phyloP scores from a whole-genome alignment of 2,888 invertebrate species.

The Drosophila phalerata region DNA sequence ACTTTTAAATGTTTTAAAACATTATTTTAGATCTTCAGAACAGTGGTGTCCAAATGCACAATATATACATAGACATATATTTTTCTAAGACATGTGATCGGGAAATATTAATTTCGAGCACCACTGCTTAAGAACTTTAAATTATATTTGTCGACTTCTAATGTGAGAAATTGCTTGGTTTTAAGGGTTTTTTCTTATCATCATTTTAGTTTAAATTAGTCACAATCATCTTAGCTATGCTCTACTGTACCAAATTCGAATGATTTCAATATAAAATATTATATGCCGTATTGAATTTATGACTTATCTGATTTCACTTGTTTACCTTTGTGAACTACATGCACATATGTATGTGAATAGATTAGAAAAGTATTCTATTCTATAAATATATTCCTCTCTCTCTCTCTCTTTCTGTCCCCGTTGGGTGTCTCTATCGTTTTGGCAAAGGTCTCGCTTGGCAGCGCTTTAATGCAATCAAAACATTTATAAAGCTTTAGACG shows the following conservation, averaged over 20 bases:
- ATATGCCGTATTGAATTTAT: slow-evolving; percentile 51
- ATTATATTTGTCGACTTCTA: not conserved
- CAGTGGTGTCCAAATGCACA: too few species aligned
- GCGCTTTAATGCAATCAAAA: slow-evolving; percentile 81
- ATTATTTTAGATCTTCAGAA: too few species aligned
- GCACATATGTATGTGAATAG: slow-evolving; percentile 3
- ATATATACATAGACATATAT: too few species aligned
- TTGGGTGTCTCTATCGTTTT: slow-evolving; percentile 3
- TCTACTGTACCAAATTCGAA: not conserved
- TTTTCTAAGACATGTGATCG: too few species aligned
- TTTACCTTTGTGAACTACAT: slow-evolving; percentile 15
- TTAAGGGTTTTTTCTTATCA: not conserved
- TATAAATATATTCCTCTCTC: not conserved
- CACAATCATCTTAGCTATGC: not conserved
- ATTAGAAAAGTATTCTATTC: slow-evolving; percentile 15
- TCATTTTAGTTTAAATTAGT: not conserved
- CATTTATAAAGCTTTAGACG: slow-evolving; percentile 76
- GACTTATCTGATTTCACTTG: slow-evolving; percentile 47
- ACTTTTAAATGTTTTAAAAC: too few species aligned
- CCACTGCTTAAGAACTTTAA: too few species aligned
- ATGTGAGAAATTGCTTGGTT: not conserved
- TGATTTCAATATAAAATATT: not conserved
- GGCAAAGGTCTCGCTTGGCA: slow-evolving; percentile 66
- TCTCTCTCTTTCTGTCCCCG: not conserved
- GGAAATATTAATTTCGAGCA: too few species aligned